Base-by-base conservation (phyloP, 2,888 invertebrate genomes). In the Metellina segmentata region DNA sequence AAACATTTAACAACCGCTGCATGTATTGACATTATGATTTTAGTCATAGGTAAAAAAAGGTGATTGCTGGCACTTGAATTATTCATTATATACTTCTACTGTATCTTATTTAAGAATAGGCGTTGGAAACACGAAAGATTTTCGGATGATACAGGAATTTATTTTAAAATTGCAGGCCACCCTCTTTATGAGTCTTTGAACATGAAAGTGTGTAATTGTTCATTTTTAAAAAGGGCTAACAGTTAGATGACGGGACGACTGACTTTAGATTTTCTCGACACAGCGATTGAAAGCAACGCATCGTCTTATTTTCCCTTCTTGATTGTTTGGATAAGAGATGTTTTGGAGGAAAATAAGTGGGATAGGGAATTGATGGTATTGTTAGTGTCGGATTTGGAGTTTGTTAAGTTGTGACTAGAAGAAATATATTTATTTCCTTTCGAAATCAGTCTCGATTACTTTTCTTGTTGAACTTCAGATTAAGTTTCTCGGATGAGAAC, bases 121-220 rank as follows among this genome's bases (percentile, higher is more conserved):
- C 1, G 34, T 34, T 34, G 34, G 4, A 34, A 34, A 34, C 34
- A 2, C 34, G 34, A 34, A 34, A 34, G 4, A 34, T 34, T 2
- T 1, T 34, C 34, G 4, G 1, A 34, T 34, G 4, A 34, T 4
- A 34, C 4, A 34, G 34, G 34, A 34, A 34, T 34, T 2, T 2
- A 34, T 34, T 34, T 85, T 85, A 90, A 90, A 90, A 52, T 88
- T 90, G 79, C 82, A 70, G 72, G 79, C 69, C 78, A 90, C 85
- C 85, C 34, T 34, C 1, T 61, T 78, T 85, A 83, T 83, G 53
- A 72, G 83, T 89, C 83, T 82, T 81, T 88, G 83, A 85, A 85
- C 85, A 72, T 79, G 81, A 89, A 81, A 70, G 70, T 34, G 11
- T 7, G 34, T 69, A 74, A 77, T 77, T 89, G 77, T 82, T 89